Evolutionary conservation across 2,797 vertebrate genomes (phyloP).

Genomic region (Echeneis naucrates): DNA sequence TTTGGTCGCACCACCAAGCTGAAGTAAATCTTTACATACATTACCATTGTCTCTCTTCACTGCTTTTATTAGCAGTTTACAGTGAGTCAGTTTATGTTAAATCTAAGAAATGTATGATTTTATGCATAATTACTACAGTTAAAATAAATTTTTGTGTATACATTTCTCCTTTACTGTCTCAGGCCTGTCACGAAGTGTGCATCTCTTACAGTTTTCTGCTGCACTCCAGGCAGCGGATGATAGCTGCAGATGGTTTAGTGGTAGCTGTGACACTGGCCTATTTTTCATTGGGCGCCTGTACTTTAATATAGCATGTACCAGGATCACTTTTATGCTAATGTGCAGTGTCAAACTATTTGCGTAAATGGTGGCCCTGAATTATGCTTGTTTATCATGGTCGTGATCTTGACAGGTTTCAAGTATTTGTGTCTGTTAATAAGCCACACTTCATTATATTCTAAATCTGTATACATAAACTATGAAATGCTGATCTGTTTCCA

Average conservation of each 20-base stretch:
- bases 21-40: background rate
- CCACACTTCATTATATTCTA: background rate
- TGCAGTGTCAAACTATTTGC: constrained; percentile 27
- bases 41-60: background rate
- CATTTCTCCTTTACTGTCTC: constrained; percentile 18
- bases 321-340: constrained; percentile 29
- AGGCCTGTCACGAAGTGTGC: constrained; percentile 23
- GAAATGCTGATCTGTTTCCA: constrained; percentile 30
- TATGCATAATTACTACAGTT: constrained; percentile 16
- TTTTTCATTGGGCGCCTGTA: constrained; percentile 38
- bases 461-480: background rate
- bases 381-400: constrained; percentile 1
- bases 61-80: background rate
- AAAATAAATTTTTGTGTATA: constrained; percentile 21
- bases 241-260: constrained; percentile 18
- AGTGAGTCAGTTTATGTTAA: background rate
- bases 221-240: constrained; percentile 11
- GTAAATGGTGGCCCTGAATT: background rate
- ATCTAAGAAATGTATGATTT: background rate
- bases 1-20: too few relatives aligned
- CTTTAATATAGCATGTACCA: constrained; percentile 46
- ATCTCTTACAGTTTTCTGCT: constrained; percentile 26
- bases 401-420: background rate
- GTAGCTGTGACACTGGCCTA: constrained; percentile 43
- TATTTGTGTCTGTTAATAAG: constrained; percentile 8